phyloP scores from a whole-genome alignment of 2,888 invertebrate species.

The Drosophila merina region DNA sequence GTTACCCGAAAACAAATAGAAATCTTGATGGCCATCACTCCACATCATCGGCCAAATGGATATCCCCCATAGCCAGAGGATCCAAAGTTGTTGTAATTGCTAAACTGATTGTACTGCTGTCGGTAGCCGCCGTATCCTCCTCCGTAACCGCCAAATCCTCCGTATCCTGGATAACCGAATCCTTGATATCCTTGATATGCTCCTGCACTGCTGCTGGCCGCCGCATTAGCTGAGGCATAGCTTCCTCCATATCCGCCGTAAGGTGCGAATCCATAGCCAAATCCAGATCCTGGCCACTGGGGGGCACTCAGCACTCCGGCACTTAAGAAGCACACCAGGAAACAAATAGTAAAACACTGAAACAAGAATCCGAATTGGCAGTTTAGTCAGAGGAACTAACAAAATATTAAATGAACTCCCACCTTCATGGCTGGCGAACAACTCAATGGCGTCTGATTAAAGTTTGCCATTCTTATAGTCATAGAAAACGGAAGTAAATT shows the following conservation, averaged over 20 bases:
- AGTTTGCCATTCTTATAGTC: slow-evolving; percentile 54
- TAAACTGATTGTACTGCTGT: slow-evolving; percentile 46
- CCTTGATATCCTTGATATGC: slow-evolving; percentile 47
- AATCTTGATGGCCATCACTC: slow-evolving; percentile 15
- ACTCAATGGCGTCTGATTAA: slow-evolving; percentile 16
- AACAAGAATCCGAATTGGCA: slow-evolving; percentile 2
- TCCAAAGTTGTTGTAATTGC: slow-evolving; percentile 48
- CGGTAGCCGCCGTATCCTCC: slow-evolving; percentile 51
- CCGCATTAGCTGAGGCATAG: slow-evolving; percentile 52
- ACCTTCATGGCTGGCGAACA: slow-evolving; percentile 60
- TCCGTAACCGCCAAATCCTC: slow-evolving; percentile 56
- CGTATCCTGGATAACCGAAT: slow-evolving; percentile 43
- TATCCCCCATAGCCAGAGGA: slow-evolving; percentile 50
- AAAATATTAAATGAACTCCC: slow-evolving; percentile 7
- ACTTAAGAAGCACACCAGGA: slow-evolving; percentile 35
- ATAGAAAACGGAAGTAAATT: slow-evolving; percentile 55
- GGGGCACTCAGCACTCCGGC: slow-evolving; percentile 40
- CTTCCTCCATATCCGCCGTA: slow-evolving; percentile 52
- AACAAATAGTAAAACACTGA: slow-evolving; percentile 32
- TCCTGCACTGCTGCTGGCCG: slow-evolving; percentile 58
- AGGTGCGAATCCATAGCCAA: slow-evolving; percentile 66
- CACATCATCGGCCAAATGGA: slow-evolving; percentile 31
- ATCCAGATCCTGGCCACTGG: slow-evolving; percentile 52
- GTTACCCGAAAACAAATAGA: slow-evolving; percentile 17
- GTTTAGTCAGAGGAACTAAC: neutral